These are phyloP conservation scores for Cheilosia scutellata DNA, from an alignment of 2,888 invertebrate species.

Conservation along the genomic window DNA sequence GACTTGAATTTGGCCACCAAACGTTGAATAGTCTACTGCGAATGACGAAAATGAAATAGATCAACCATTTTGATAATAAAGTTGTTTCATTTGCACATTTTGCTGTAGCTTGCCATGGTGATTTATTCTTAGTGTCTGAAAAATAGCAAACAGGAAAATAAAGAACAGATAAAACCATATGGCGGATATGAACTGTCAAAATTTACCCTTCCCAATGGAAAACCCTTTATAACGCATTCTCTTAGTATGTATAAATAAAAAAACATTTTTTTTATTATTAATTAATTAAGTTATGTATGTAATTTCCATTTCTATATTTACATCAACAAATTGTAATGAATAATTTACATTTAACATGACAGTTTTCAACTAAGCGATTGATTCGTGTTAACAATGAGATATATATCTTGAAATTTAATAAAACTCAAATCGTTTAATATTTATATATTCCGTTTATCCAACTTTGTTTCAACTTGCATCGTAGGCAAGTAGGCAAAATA, in stretches of 20 bases:
- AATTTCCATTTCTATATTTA: constrained; percentile 9
- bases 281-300: neutral
- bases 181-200: no score
- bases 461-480: constrained; percentile 81
- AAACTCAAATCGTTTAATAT: neutral
- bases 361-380: neutral
- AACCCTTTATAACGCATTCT: no score
- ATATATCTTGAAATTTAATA: neutral
- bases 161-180: no score
- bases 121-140: no score
- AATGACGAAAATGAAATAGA: no score
- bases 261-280: neutral
- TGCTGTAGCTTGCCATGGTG: no score
- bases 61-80: no score
- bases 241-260: neutral
- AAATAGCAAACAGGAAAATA: no score
- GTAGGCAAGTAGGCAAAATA: constrained; percentile 81
- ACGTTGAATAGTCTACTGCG: no score
- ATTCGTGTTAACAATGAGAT: constrained; percentile 5
- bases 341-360: constrained; percentile 6
- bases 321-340: constrained; percentile 2
- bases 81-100: no score
- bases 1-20: no score
- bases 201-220: no score
- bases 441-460: constrained; percentile 31